A percentile compares a stretch with the other conserved stretches of the same genome.
These are phyloP conservation scores for Ormyrus nitidulus DNA, from an alignment of 2,888 invertebrate species.

Conservation along the genomic window DNA sequence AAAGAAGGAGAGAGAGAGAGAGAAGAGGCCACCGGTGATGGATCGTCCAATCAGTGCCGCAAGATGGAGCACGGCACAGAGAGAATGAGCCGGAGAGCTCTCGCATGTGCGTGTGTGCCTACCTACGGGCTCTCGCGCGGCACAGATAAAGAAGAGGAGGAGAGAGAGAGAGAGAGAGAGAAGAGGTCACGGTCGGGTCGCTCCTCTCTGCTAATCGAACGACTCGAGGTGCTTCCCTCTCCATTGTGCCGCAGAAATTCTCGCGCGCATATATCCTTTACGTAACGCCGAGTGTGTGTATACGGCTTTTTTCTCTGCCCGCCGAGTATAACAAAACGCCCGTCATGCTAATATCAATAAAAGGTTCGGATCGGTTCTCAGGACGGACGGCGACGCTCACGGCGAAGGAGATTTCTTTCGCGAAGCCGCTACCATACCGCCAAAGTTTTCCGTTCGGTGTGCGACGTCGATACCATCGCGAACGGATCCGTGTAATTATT, in stretches of 20 bases:
- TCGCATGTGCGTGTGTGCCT: slow-evolving; percentile 4
- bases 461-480: slow-evolving; percentile 1
- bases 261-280: slow-evolving; percentile 52
- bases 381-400: background rate
- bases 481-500: slow-evolving; percentile 40
- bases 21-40: slow-evolving; percentile 74
- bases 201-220: slow-evolving; percentile 74
- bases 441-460: no score
- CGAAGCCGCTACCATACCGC: no score
- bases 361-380: slow-evolving; percentile 27
- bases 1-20: slow-evolving; percentile 56
- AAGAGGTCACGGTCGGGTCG: slow-evolving; percentile 75
- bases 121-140: slow-evolving; percentile 8
- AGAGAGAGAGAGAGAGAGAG: slow-evolving; percentile 57
- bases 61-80: slow-evolving; percentile 74
- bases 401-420: background rate
- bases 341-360: slow-evolving; percentile 40
- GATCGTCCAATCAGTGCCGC: slow-evolving; percentile 80
- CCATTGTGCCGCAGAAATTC: slow-evolving; percentile 61
- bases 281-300: slow-evolving; percentile 23
- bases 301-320: background rate
- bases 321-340: slow-evolving; percentile 8
- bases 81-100: slow-evolving; percentile 51
- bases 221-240: slow-evolving; percentile 64
- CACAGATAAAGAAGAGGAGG: slow-evolving; percentile 52